These are phyloP conservation scores for Schizaphis graminum DNA, from an alignment of 2,888 invertebrate species.

Conservation along the genomic window DNA sequence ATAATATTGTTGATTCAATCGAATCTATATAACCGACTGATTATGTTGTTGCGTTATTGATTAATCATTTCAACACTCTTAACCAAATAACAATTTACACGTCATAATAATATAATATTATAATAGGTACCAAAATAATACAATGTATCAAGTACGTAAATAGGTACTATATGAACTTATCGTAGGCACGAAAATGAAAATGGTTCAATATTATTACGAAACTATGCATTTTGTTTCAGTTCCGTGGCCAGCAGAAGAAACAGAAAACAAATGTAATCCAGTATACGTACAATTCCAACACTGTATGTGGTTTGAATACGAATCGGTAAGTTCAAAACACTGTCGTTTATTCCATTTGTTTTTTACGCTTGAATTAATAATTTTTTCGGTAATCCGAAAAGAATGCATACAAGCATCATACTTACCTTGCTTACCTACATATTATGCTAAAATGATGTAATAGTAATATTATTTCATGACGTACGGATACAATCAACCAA, in stretches of 20 bases:
- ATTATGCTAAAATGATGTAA: not conserved
- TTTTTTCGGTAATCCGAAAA: not conserved
- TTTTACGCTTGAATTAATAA: not conserved
- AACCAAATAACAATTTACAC: not conserved
- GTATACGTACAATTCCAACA: slow-evolving; percentile 68
- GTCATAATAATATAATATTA: not conserved
- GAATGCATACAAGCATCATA: not conserved
- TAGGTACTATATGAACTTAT: not conserved
- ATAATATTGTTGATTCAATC: not conserved
- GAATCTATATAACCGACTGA: not conserved
- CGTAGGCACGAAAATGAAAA: not conserved
- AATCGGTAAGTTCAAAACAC: slow-evolving; percentile 66
- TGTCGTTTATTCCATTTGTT: not conserved
- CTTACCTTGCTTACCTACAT: no score
- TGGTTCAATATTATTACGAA: not conserved
- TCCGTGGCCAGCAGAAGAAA: slow-evolving; percentile 66
- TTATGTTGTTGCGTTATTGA: not conserved
- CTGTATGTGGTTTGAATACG: slow-evolving; percentile 67
- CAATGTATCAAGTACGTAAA: not conserved
- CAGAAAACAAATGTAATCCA: slow-evolving; percentile 67
- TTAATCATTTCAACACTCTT: not conserved
- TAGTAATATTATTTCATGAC: not conserved
- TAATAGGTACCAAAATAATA: not conserved
- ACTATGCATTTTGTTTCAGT: slow-evolving; percentile 37
- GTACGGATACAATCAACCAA: not conserved